Evolutionary conservation across 2,888 invertebrate genomes (phyloP).

Genomic region (Hydroisotoma schaefferi): DNA sequence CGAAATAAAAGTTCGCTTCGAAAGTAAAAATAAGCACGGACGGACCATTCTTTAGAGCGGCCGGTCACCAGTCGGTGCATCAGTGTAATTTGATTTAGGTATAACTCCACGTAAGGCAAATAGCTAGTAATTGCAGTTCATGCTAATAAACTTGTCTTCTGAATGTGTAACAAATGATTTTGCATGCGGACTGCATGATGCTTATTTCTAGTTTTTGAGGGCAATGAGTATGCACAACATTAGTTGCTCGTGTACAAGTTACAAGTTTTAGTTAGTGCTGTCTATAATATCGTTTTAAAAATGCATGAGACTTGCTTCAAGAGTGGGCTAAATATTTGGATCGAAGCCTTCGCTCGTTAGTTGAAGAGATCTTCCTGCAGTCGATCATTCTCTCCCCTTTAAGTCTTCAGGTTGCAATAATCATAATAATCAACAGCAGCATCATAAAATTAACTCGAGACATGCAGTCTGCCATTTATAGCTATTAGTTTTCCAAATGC

Average conservation of each 20-base stretch:
- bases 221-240: too few species aligned
- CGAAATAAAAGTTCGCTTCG: too few species aligned
- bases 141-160: background rate
- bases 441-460: constrained; percentile 6
- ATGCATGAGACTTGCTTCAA: background rate
- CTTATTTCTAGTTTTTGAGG: too few species aligned
- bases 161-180: background rate
- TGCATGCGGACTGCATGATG: too few species aligned
- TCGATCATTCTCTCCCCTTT: background rate
- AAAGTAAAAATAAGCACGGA: too few species aligned
- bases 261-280: background rate
- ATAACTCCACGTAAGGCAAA: background rate
- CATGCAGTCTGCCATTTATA: constrained; percentile 9
- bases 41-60: too few species aligned
- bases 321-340: too few species aligned
- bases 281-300: background rate
- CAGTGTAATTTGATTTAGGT: too few species aligned
- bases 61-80: too few species aligned
- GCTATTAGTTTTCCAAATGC: constrained; percentile 3
- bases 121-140: background rate
- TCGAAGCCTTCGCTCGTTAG: background rate
- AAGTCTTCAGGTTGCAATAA: too few species aligned
- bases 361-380: background rate
- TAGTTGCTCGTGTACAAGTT: too few species aligned
- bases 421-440: constrained; percentile 1